phyloP scores from a whole-genome alignment of 2,888 invertebrate genomes.

The Cerastis leucographa region DNA sequence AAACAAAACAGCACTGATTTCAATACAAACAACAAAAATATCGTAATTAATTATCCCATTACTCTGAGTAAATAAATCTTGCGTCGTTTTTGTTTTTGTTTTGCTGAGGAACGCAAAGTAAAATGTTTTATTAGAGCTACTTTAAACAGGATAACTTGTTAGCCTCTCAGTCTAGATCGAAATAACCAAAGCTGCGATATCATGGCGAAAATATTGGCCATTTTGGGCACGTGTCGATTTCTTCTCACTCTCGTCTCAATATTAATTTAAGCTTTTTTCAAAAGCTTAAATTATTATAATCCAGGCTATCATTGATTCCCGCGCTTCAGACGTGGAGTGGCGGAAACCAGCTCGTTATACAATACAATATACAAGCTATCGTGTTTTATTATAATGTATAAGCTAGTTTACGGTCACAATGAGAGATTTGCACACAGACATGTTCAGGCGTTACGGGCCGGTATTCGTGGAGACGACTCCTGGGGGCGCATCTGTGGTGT shows the following conservation, averaged over 20 bases:
- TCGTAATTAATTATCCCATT: background rate
- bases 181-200: background rate
- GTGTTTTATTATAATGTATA: slow-evolving; percentile 24
- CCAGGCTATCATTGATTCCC: too few relatives aligned
- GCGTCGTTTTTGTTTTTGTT: background rate
- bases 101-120: background rate
- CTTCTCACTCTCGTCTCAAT: background rate
- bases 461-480: slow-evolving; percentile 95
- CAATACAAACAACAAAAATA: slow-evolving; percentile 9
- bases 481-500: slow-evolving; percentile 93
- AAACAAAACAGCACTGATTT: slow-evolving; percentile 13
- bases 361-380: too few relatives aligned
- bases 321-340: too few relatives aligned
- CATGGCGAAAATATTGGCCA: background rate
- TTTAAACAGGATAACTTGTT: background rate
- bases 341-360: too few relatives aligned
- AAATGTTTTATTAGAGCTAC: background rate
- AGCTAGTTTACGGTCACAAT: slow-evolving; percentile 76
- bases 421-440: slow-evolving; percentile 90
- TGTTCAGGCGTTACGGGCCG: slow-evolving; percentile 93
- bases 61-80: background rate
- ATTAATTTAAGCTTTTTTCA: background rate
- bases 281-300: too few relatives aligned
- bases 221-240: background rate
- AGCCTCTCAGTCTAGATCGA: background rate